phyloP scores from a whole-genome alignment of 2,113 vertebrate species.

The Arizona elegans region DNA sequence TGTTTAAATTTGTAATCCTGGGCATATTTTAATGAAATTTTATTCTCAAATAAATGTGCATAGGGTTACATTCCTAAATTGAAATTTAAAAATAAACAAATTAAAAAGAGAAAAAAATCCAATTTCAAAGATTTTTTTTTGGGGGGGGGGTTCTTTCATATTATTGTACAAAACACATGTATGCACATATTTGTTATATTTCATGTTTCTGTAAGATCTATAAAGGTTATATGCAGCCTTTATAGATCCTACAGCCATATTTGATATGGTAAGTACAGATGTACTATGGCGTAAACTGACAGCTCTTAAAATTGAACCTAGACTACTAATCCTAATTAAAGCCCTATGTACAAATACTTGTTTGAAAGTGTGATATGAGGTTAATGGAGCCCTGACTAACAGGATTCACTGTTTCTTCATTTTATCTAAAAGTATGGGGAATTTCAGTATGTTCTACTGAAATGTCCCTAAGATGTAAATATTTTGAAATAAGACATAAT shows the following conservation, averaged over 20 bases:
- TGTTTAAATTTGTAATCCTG: background rate
- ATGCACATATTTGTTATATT: background rate
- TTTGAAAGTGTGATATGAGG: too few relatives aligned
- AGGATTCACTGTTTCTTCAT: background rate
- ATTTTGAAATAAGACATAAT: constrained; percentile 47
- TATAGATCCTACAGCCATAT: too few relatives aligned
- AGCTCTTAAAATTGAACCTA: too few relatives aligned
- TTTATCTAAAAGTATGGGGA: constrained; percentile 7
- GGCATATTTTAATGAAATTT: background rate
- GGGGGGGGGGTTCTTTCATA: background rate
- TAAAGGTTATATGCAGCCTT: too few relatives aligned
- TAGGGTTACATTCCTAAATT: background rate
- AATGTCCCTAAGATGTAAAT: constrained; percentile 44
- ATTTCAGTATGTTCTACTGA: constrained; percentile 32
- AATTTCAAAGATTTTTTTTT: background rate
- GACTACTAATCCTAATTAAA: background rate
- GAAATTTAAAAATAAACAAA: background rate
- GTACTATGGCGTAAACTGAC: too few relatives aligned
- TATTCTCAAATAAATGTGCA: background rate
- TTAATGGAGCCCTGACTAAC: too few relatives aligned
- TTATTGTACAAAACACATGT: background rate
- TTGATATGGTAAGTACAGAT: too few relatives aligned
- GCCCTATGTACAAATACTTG: too few relatives aligned
- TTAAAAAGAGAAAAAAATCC: background rate
- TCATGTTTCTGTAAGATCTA: background rate